Conservation (phyloP, 2,888 invertebrate species). For the Drosophila borborema region DNA sequence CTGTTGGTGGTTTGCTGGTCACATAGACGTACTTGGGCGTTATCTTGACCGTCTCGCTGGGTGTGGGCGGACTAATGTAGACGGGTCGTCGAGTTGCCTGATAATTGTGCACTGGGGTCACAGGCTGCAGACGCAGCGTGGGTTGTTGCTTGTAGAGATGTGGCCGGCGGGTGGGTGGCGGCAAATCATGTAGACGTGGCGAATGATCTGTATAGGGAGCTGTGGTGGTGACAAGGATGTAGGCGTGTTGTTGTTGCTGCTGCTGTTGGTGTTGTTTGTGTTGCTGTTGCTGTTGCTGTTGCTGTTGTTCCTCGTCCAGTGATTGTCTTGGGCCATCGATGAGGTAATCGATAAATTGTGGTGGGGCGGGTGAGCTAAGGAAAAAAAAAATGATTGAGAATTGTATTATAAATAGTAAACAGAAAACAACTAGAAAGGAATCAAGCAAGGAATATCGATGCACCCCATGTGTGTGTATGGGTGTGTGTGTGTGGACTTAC, state of each 20-base stretch:
- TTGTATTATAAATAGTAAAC: background rate
- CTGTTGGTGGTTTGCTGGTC: slow-evolving; percentile 45
- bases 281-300: slow-evolving; percentile 18
- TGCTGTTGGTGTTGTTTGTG: slow-evolving; percentile 24
- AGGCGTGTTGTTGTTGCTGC: slow-evolving; percentile 62
- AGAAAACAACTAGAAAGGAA: background rate
- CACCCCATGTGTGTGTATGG: no score
- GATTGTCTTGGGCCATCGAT: slow-evolving; percentile 83
- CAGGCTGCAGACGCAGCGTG: slow-evolving; percentile 78
- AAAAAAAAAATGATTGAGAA: background rate
- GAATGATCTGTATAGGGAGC: slow-evolving; percentile 65
- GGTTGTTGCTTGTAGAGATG: slow-evolving; percentile 76
- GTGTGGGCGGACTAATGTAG: slow-evolving; percentile 47
- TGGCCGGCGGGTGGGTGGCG: slow-evolving; percentile 70
- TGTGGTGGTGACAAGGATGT: slow-evolving; percentile 77
- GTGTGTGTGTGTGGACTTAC: slow-evolving; percentile 49
- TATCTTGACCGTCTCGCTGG: slow-evolving; percentile 63
- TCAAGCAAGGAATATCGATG: background rate
- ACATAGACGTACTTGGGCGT: slow-evolving; percentile 69
- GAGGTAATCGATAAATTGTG: slow-evolving; percentile 79
- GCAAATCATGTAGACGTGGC: slow-evolving; percentile 40
- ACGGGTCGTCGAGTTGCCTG: slow-evolving; percentile 61
- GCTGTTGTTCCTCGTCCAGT: slow-evolving; percentile 80
- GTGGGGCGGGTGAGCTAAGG: slow-evolving; percentile 54
- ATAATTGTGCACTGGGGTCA: slow-evolving; percentile 61